Conservation (phyloP, 2,797 vertebrate species). For the Chromobotia macracanthus region DNA sequence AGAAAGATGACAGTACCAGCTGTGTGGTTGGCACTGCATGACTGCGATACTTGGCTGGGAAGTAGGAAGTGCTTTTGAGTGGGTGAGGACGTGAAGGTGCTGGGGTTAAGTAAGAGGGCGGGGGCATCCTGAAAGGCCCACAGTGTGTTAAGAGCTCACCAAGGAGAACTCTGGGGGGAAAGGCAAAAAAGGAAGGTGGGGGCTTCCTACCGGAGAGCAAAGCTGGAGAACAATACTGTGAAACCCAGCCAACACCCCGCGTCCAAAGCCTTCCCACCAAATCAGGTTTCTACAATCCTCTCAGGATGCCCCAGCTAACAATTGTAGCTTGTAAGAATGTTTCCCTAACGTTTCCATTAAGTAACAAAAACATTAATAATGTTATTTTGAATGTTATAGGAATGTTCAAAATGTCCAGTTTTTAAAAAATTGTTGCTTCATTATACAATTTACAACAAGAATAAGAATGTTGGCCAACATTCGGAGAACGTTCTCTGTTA, state of each 20-base stretch:
- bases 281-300: no score
- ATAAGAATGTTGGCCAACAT: no score
- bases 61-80: conserved; percentile 52
- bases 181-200: conserved; percentile 31
- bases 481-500: no score
- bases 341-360: no score
- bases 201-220: conserved; percentile 56
- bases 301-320: no score
- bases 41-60: conserved; percentile 31
- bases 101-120: conserved; percentile 24
- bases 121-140: conserved; percentile 53
- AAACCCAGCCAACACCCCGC: conserved; percentile 60
- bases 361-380: no score
- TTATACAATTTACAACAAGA: no score
- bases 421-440: no score
- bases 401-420: no score
- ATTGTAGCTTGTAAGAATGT: no score
- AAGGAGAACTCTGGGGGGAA: conserved; percentile 43
- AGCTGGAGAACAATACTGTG: conserved; percentile 58
- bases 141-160: conserved; percentile 12
- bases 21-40: conserved; percentile 10
- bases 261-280: no score
- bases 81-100: conserved; percentile 5
- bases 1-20: conserved; percentile 23
- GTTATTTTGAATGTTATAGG: no score